Evolutionary conservation across 2,888 invertebrate genomes (phyloP), one percentile per base, ranked within the genome.

Genomic region (Orthonevra nobilis): DNA sequence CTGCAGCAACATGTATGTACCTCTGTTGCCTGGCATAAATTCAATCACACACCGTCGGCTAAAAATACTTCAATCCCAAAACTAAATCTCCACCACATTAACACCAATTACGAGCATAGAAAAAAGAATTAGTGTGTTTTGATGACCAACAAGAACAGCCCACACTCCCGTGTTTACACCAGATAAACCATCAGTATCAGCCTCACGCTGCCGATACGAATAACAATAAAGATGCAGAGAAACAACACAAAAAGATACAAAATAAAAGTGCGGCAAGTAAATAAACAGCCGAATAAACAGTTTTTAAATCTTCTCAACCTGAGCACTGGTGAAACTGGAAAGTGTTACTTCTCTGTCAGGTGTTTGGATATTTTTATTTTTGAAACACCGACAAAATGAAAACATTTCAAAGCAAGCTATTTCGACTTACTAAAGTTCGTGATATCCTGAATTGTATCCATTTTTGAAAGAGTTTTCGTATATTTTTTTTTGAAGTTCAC

Each of bases 391-490:
- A 7, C 6, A 7, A 14, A n/a, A 15, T 32, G n/a, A 1, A 12
- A 12, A 32, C n/a, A 32, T 10, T 32, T 6, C 4, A 34, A 34
- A 15, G 5, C 34, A 54, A 38, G 28, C 5, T 26, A 15, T 15
- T 34, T 58, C 3, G 34, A 77, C 77, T 77, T 72, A 77, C 77
- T 58, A 9, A 77, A 77, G 60, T 77, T 72, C 14, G 77, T 77
- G 52, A 77, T 77, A 4, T 77, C 77, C 26, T 77, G 58, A 60
- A 77, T 64, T 3, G 77, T 52, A 72, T 72, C 77, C 77, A 77
- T 77, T 26, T 20, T 44, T 12, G 3, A 15, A 10, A 42, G 32
- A 15, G 0, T 9, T 19, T 34, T 9, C 10, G 28, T 32, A 1
- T 6, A 34, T 44, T 44, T 38, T 7, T 12, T n/a, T 17, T 32